A percentile compares a stretch with the other conserved stretches of the same genome.
Conservation (phyloP, 1,140 invertebrate genomes). For the Myzus persicae region DNA sequence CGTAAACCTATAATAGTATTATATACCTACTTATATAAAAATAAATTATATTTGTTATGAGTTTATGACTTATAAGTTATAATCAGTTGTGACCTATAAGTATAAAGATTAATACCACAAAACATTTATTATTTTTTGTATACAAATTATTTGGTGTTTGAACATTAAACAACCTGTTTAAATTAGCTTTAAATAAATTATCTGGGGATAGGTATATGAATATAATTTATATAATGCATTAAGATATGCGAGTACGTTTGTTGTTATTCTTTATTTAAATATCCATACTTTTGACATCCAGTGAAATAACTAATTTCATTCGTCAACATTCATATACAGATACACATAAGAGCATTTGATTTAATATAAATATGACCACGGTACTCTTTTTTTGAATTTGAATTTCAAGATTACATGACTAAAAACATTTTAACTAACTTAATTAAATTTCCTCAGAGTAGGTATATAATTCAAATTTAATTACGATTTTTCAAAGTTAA, state of each 20-base stretch:
- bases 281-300: background rate
- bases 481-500: background rate
- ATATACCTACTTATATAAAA: too few relatives aligned
- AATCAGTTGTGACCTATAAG: too few relatives aligned
- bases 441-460: background rate
- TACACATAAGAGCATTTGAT: too few relatives aligned
- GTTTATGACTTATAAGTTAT: too few relatives aligned
- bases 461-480: background rate
- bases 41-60: too few relatives aligned
- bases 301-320: background rate
- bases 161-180: background rate
- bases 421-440: background rate
- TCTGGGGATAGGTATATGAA: too few relatives aligned
- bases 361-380: background rate
- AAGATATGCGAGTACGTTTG: background rate
- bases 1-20: too few relatives aligned
- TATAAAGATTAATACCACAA: too few relatives aligned
- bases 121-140: too few relatives aligned
- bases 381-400: background rate
- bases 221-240: too few relatives aligned
- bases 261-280: conserved; percentile 1
- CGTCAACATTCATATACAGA: background rate
- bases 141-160: background rate
- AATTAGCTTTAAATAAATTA: background rate
- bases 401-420: background rate